Evolutionary conservation across 2,113 vertebrate species (phyloP).

Genomic region (Albula goreensis): DNA sequence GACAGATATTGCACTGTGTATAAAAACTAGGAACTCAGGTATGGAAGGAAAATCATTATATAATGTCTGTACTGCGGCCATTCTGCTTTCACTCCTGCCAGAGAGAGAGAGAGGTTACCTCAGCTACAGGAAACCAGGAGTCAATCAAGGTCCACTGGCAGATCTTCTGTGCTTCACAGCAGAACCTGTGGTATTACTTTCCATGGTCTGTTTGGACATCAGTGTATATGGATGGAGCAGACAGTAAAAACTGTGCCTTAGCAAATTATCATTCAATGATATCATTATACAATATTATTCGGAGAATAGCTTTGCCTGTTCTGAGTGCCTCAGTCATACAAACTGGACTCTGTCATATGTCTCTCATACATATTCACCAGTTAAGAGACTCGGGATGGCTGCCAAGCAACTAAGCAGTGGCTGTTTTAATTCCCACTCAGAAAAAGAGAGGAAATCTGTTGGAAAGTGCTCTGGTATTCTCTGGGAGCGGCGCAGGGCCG

Average conservation of each 20-base stretch:
- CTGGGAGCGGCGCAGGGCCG: conserved; percentile 36
- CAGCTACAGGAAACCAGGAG: not conserved
- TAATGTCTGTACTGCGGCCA: conserved; percentile 74
- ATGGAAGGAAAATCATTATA: conserved; percentile 77
- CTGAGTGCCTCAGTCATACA: not conserved
- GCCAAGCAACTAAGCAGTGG: conserved; percentile 45
- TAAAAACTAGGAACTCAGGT: conserved; percentile 75
- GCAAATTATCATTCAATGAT: not conserved
- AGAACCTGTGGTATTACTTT: not conserved
- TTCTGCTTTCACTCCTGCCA: conserved; percentile 65
- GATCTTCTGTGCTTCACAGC: not conserved
- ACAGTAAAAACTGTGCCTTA: not conserved
- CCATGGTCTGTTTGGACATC: not conserved
- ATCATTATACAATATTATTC: too few species aligned
- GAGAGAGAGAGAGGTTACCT: not conserved
- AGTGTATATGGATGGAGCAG: not conserved
- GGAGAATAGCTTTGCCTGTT: not conserved
- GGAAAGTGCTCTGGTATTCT: conserved; percentile 35
- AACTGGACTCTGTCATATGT: conserved; percentile 8
- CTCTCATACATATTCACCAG: conserved; percentile 40
- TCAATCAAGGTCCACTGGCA: not conserved
- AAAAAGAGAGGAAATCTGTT: conserved; percentile 45
- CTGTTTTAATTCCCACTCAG: conserved; percentile 47
- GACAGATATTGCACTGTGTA: conserved; percentile 61
- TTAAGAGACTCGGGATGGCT: conserved; percentile 28